phyloP scores from a whole-genome alignment of 2,888 invertebrate genomes.

The Agrilus biguttatus region DNA sequence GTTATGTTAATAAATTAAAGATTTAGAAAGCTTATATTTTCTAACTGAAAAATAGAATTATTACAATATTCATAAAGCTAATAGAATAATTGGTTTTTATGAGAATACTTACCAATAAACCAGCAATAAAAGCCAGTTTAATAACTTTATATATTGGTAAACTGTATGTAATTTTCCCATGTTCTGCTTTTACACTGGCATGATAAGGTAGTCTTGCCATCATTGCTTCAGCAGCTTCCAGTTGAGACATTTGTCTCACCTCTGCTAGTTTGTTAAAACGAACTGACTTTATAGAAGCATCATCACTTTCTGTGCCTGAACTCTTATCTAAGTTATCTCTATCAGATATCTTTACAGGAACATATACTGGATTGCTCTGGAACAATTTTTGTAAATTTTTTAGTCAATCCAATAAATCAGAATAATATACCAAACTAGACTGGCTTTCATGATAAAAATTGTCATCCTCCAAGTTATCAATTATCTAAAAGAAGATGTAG shows the following conservation, averaged over 20 bases:
- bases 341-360: constrained; percentile 70
- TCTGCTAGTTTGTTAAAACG: constrained; percentile 75
- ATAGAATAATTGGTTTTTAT: too few species aligned
- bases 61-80: too few species aligned
- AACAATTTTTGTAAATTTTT: constrained; percentile 7
- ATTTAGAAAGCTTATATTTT: not conserved
- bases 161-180: constrained; percentile 56
- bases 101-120: constrained; percentile 55
- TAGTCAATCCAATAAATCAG: not conserved
- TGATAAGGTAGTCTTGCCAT: constrained; percentile 89
- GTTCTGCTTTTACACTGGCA: constrained; percentile 63
- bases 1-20: too few species aligned
- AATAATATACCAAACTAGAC: constrained; percentile 43
- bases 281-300: constrained; percentile 72
- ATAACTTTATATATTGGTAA: constrained; percentile 63
- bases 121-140: constrained; percentile 73
- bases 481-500: constrained; percentile 37
- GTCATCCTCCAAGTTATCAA: constrained; percentile 66
- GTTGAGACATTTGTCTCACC: constrained; percentile 78
- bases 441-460: constrained; percentile 58
- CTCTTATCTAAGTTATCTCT: constrained; percentile 33
- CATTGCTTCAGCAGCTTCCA: constrained; percentile 84
- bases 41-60: not conserved
- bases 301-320: constrained; percentile 73
- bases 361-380: constrained; percentile 82